Base-by-base conservation (phyloP, 2,888 invertebrate genomes). In the Acanthosoma haemorrhoidale region DNA sequence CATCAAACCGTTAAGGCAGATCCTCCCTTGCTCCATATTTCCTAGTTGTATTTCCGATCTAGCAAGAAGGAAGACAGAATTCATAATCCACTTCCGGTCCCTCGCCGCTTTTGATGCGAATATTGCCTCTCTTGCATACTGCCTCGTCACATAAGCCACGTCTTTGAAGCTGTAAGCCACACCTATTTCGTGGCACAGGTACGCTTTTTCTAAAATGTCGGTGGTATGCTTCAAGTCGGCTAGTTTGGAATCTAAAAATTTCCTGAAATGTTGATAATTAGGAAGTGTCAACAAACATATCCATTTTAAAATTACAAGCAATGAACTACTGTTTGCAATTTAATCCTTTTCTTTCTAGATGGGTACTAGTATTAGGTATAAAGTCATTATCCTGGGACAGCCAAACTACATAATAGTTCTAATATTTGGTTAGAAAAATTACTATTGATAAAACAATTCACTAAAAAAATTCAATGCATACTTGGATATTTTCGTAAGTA, bases 91-190 rank as follows among this genome's bases (percentile, higher is more conserved):
- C 8, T 29, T 39, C 6, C 25, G 13, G 21, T 64, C 36, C 15
- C 15, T 21, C 13, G 64, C 64, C 1, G 13, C 36, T 41, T 64
- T 64, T 3, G 64, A 25, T 8, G 64, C 64, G 31, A 29, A 38
- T 41, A 64, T 64, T 8, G 39, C 64, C 15, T 41, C 25, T 16
- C 36, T 41, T 29, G 64, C 38, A 16, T 64, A 64, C 6, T 11
- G 25, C 29, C 29, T 39, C 8, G 36, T 41, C 29, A 64, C 39
- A 11, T 41, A 31, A 29, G 64, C 39, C 1, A 38, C 39, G 1
- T 41, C 64, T 64, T 64, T 64, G 15, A 64, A 41, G 15, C 39
- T 9, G 39, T 64, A 64, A 1, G 39, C 64, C 5, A 39, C 64
- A 1, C 39, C 64, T n/a, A 41, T 64, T 41, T 64, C 64, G 5